Evolutionary conservation across 2,797 vertebrate genomes (phyloP).

Genomic region (Phataginus tricuspis): DNA sequence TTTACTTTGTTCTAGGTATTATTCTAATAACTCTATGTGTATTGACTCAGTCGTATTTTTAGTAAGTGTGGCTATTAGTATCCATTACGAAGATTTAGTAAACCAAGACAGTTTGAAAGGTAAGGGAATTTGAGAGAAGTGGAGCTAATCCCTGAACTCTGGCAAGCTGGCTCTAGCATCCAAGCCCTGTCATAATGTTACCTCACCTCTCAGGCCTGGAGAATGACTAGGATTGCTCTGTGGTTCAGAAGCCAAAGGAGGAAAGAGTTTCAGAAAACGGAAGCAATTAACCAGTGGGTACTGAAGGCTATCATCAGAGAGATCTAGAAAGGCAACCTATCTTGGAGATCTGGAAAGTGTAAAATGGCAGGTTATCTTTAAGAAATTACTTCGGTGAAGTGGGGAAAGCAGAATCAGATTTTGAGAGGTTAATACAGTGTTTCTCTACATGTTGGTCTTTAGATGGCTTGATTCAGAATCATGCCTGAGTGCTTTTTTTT

Average conservation of each 20-base stretch:
- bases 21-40: background rate
- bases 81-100: background rate
- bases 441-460: background rate
- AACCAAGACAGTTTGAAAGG: background rate
- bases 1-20: background rate
- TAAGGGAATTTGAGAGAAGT: background rate
- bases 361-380: background rate
- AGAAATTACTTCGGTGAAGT: background rate
- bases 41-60: background rate
- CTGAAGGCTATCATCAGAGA: background rate
- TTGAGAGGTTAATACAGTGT: background rate
- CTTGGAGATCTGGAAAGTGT: background rate
- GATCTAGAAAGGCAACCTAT: background rate
- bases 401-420: background rate
- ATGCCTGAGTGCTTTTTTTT: background rate
- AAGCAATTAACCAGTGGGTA: background rate
- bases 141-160: background rate
- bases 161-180: background rate
- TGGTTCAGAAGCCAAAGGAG: background rate
- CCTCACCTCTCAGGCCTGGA: background rate
- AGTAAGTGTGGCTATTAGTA: background rate
- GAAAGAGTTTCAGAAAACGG: background rate
- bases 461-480: background rate
- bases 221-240: background rate
- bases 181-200: accelerated